Evolutionary conservation across 2,113 vertebrate genomes (phyloP).

Genomic region (Casuarius casuarius): DNA sequence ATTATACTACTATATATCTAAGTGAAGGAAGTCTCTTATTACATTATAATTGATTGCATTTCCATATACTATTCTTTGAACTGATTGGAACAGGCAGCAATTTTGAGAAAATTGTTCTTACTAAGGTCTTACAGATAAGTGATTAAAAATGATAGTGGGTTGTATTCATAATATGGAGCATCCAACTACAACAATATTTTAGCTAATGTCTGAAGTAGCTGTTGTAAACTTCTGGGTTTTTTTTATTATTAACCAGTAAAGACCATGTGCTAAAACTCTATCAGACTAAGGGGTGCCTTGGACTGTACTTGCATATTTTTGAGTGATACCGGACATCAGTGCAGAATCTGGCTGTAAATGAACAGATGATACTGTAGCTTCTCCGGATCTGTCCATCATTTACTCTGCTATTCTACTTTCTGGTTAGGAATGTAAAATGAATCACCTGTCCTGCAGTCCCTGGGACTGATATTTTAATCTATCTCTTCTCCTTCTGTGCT

Average conservation of each 20-base stretch:
- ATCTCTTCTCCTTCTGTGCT: neutral
- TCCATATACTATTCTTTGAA: neutral
- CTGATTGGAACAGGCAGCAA: neutral
- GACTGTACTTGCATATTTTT: neutral
- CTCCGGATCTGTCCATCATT: neutral
- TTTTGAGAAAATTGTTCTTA: neutral
- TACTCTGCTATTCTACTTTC: neutral
- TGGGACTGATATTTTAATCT: neutral
- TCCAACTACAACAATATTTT: neutral
- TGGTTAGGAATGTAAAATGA: neutral
- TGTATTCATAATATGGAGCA: neutral
- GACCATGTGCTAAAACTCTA: neutral
- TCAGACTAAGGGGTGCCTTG: neutral
- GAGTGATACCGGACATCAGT: neutral
- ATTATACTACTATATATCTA: neutral
- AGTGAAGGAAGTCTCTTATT: neutral
- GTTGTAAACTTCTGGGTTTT: neutral
- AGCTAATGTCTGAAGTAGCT: neutral
- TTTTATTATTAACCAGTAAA: neutral
- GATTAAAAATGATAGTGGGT: neutral
- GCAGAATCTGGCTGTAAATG: neutral
- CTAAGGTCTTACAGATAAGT: neutral
- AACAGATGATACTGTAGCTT: neutral
- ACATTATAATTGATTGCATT: neutral
- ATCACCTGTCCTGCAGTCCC: accelerated